Conservation (phyloP, 2,888 invertebrate species). For the Harmothoe impar region DNA sequence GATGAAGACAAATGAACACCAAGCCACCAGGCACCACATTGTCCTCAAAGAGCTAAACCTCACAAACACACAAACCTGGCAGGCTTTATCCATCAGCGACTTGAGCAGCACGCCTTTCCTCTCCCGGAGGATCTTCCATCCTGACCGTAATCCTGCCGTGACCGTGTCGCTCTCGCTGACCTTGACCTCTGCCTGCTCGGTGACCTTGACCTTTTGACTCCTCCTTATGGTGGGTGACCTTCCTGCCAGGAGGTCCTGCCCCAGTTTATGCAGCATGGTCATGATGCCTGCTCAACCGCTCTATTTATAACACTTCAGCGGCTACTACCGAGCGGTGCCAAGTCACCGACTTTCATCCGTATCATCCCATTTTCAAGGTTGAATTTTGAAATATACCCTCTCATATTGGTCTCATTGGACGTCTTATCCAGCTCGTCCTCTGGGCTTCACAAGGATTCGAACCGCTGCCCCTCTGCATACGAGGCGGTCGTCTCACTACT, state of each 20-base stretch:
- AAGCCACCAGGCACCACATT: too few species aligned
- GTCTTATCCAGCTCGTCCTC: too few species aligned
- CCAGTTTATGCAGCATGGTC: constrained; percentile 47
- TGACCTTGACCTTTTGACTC: neutral
- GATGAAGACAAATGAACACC: too few species aligned
- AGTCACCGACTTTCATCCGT: too few species aligned
- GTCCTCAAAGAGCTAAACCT: neutral
- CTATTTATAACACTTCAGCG: too few species aligned
- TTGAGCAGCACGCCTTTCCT: constrained; percentile 39
- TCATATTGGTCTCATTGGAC: too few species aligned
- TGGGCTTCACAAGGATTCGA: too few species aligned
- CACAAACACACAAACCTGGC: neutral
- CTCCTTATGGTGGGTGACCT: neutral
- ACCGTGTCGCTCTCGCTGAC: neutral
- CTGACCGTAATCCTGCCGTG: neutral
- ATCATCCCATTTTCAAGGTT: too few species aligned
- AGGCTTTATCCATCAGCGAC: constrained; percentile 34
- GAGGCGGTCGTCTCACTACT: too few species aligned
- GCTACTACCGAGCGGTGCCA: too few species aligned
- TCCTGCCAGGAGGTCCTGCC: constrained; percentile 18
- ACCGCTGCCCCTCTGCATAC: too few species aligned
- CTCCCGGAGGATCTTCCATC: constrained; percentile 49
- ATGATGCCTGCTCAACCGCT: neutral
- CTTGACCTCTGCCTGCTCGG: neutral
- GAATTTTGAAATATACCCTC: too few species aligned